Evolutionary conservation across 2,888 invertebrate species (phyloP).

Genomic region (Alentia gelatinosa): DNA sequence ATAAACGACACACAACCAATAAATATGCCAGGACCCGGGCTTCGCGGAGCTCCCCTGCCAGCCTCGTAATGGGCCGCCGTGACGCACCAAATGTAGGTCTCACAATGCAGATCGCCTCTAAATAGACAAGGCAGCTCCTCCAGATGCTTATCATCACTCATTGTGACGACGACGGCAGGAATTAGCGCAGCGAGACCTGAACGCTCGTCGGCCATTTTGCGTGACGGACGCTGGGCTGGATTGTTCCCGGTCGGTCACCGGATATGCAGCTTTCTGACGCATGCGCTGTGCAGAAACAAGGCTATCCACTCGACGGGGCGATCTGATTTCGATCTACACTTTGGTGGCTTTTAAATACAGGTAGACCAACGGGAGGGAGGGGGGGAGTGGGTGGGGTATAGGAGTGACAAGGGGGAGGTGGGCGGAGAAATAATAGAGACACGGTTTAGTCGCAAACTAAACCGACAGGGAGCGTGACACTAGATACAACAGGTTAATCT

Average conservation of each 20-base stretch:
- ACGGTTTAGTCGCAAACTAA: neutral
- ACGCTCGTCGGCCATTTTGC: neutral
- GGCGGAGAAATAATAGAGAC: neutral
- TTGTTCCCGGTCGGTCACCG: neutral
- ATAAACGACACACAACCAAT: neutral
- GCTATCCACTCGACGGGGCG: neutral
- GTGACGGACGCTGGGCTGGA: neutral
- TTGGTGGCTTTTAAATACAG: neutral
- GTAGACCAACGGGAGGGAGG: too few relatives aligned
- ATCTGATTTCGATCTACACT: conserved; percentile 4
- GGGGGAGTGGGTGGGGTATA: neutral
- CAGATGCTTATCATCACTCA: neutral
- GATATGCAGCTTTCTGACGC: neutral
- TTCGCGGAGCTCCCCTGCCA: neutral
- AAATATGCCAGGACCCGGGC: neutral
- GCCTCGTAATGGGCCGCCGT: neutral
- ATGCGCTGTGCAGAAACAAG: neutral
- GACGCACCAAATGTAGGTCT: neutral
- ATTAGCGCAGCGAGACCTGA: conserved; percentile 8
- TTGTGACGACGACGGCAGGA: neutral
- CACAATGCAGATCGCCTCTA: neutral
- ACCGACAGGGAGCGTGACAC: neutral
- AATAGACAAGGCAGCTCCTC: conserved; percentile 10
- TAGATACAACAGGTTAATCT: neutral
- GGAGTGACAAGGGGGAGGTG: neutral